Evolutionary conservation across 2,888 invertebrate species (phyloP).

Genomic region (Protodeltote pygarga): DNA sequence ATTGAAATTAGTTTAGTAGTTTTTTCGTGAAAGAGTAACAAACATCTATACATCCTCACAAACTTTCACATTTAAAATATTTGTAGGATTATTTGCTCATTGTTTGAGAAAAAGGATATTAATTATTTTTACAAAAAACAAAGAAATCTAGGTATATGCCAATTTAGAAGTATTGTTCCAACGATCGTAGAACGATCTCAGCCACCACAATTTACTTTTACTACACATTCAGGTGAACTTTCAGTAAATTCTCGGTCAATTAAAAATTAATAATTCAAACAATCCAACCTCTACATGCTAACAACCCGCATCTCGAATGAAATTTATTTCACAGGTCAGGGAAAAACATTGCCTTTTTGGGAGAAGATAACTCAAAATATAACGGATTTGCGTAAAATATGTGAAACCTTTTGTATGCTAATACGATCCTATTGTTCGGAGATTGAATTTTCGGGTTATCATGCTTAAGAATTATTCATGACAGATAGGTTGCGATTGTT

Average conservation of each 20-base stretch:
- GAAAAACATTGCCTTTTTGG: constrained; percentile 77
- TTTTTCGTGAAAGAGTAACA: too few relatives aligned
- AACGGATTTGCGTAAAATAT: constrained; percentile 86
- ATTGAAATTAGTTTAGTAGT: too few relatives aligned
- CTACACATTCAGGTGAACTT: too few relatives aligned
- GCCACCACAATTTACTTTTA: too few relatives aligned
- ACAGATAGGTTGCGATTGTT: constrained; percentile 74
- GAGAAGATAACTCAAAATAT: constrained; percentile 83
- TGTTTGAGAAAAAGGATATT: too few relatives aligned
- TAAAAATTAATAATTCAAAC: constrained; percentile 60
- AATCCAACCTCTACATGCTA: constrained; percentile 54
- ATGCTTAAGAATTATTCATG: constrained; percentile 83
- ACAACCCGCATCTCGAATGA: constrained; percentile 64
- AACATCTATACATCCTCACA: too few relatives aligned
- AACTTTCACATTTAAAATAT: too few relatives aligned
- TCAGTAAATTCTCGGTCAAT: constrained; percentile 47
- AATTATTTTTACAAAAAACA: too few relatives aligned
- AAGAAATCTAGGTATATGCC: too few relatives aligned
- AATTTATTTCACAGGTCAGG: constrained; percentile 79
- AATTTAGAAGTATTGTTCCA: too few relatives aligned
- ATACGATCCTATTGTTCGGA: constrained; percentile 85
- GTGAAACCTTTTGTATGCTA: constrained; percentile 87
- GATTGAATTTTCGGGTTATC: constrained; percentile 85
- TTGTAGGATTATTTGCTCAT: too few relatives aligned
- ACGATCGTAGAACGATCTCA: too few relatives aligned